Base-by-base conservation (phyloP, 1,140 invertebrate genomes). In the Brachionus angularis region DNA sequence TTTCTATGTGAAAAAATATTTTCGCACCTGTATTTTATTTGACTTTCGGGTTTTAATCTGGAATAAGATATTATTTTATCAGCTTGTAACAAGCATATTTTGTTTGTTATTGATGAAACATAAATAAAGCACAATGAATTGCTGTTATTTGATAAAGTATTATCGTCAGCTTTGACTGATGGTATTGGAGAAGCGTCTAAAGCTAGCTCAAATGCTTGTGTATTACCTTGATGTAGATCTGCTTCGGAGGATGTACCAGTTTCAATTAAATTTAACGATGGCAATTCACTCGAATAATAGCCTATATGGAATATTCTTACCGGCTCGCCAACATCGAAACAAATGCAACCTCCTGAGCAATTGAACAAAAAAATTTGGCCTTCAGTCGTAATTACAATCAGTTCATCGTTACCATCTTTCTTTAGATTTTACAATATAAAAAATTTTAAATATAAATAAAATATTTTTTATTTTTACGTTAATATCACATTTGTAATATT, bases 371-470 rank as follows among this genome's bases (percentile, higher is more conserved):
- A 50, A 16, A 67, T 42, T 25, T 67, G 62, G 21, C 62, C 62
- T 3, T 67, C 47, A 18, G 42, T 27, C 21, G 62, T 47, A 25
- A 42, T 42, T 16, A 67, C n/a, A 8, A 67, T 12, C 21, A 67
- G 29, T 21, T 67, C 62, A 12, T 67, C 62, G 29, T 67, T 67
- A 12, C 62, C 62, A 36, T 67, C 62, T 67, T 67, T 67, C 62
- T 67, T n/a, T n/a, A n/a, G n/a, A n/a, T n/a, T n/a, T n/a, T n/a
- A n/a, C n/a, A n/a, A n/a, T n/a, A 42, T n/a, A 58, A 39, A 58
- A 36, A 12, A 23, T 23, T n/a, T 10, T 58, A 0, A 2, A 25
- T 50, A 27, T 18, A 34, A 18, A 23, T 58, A 23, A 0, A 42
- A 21, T 39, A 25, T 27, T 39, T 29, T 31, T 46, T 36, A 34